Evolutionary conservation across 2,113 vertebrate genomes (phyloP), one percentile per base, ranked within the genome.

Genomic region (Charadrius vociferus): DNA sequence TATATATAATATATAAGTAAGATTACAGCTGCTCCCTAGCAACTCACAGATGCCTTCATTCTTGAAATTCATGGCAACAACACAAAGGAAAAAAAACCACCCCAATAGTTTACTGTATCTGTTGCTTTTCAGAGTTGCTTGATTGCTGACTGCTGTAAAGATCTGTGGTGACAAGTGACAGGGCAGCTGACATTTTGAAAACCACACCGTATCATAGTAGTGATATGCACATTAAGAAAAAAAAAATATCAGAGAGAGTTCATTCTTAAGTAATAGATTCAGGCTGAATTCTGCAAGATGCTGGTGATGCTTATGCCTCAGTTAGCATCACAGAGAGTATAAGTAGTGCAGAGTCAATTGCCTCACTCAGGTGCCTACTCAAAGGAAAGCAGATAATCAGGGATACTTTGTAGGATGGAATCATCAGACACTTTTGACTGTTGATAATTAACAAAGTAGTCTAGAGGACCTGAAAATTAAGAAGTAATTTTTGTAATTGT

Each of bases 1-100:
- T 86, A 81, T 10, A 58, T 34, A 62, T 32, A 81, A 73, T 58
- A 39, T 50, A 86, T 72, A 93, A 94, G 81, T 79, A 89, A 81
- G 74, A 94, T 89, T 92, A 91, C 88, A 96, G 86, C 73, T 89
- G 83, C 81, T 95, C 62, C 88, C 66, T 91, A 79, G 77, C 91
- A 96, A 95, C 77, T 84, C 61, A 32, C 68, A 93, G 83, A 93
- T 89, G 91, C 66, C 65, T 96, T 94, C 88, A 91, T 95, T 95
- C 88, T 92, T 95, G 65, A 89, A 85, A 97, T 95, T 91, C 92
- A 95, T 91, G 88, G 92, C 94, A 95, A 56, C 61, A 75, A 43
- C 91, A 94, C 83, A 94, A 93, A 95, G 73, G 36, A 62, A 58
- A 86, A 41, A 41, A 88, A 87, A 65, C 0, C 39, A 92, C 32